Evolutionary conservation across 2,888 invertebrate species (phyloP), one percentile per base, ranked within the genome.

Genomic region (Archips xylosteana): DNA sequence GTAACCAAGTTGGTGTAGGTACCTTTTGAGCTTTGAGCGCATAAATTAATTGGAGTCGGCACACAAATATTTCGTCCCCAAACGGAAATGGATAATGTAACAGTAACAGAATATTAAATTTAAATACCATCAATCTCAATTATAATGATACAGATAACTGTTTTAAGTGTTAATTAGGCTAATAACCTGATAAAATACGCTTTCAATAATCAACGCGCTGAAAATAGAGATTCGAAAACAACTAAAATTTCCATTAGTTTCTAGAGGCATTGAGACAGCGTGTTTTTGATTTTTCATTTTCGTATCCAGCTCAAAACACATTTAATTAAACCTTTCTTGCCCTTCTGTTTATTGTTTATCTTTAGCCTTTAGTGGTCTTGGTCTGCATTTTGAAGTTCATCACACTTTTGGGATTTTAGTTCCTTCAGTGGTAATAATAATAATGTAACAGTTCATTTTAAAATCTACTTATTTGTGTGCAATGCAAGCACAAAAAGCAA

Each of bases 1-100:
- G 78, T 79, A 79, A 77, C 76, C 78, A 80, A 81, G 77, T 81
- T 60, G 82, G 77, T 63, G 64, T 64, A 59, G 73, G 67, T 67
- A 74, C 74, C 75, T 62, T 75, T 76, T 78, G 74, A 77, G 71
- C 13, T 9, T 63, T 47, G 63, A 63, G 47, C 45, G 23, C 54
- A 54, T 54, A 15, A 23, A 54, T 54, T 54, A 9, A 54, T 54
- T 15, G 23, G 42, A 63, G 45, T 63, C 9, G 12, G 10, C 42
- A 63, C 57, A 32, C 23, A 10, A 15, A 4, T 54, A 10, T 67
- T 76, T 72, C 23, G 74, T 76, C 49, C 73, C 79, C 75, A 77
- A 74, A 57, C 71, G 76, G 77, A 64, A 34, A 51, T 49, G 39
- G 39, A 2, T 9, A 36, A 61, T 51, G 23, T n/a, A 42, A 23